A percentile compares a stretch with the other conserved stretches of the same genome.
phyloP scores from a whole-genome alignment of 2,888 invertebrate species.

The Nomada fucata region DNA sequence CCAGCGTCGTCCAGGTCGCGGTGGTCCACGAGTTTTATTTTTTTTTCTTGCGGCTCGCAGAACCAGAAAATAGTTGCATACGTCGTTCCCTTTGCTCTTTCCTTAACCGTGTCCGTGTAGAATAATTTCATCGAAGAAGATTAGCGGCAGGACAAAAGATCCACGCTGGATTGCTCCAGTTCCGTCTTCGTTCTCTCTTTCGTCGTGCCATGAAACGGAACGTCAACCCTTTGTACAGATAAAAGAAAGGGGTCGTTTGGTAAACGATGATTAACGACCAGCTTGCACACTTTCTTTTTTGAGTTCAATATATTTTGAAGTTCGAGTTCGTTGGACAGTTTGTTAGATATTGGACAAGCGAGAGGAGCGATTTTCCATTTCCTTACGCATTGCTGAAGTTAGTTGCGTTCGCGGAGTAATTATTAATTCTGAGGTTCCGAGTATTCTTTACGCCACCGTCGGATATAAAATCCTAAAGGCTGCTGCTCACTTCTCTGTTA shows the following conservation, averaged over 20 bases:
- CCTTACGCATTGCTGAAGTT: no score
- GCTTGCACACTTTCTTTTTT: no score
- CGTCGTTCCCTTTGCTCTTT: slow-evolving; percentile 6
- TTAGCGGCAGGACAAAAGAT: slow-evolving; percentile 31
- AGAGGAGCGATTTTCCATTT: no score
- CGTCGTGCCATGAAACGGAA: neutral
- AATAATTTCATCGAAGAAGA: slow-evolving; percentile 41
- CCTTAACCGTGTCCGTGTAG: neutral
- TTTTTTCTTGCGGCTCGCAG: slow-evolving; percentile 46
- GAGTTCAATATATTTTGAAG: no score
- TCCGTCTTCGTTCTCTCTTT: neutral
- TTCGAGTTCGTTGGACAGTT: no score
- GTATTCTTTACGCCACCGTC: no score
- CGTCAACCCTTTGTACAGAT: no score
- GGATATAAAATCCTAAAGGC: neutral
- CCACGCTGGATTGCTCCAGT: slow-evolving; percentile 27
- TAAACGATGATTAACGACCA: no score
- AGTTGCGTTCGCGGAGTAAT: no score
- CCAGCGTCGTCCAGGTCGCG: slow-evolving; percentile 28
- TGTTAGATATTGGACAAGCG: no score
- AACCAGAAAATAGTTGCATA: slow-evolving; percentile 53
- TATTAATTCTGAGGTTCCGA: no score
- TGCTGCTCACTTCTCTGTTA: neutral
- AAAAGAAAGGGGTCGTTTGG: no score
- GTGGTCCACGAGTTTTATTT: neutral